Evolutionary conservation across 1,140 invertebrate species (phyloP), one percentile per base, ranked within the genome.

Genomic region (Hydropsyche tenuis): DNA sequence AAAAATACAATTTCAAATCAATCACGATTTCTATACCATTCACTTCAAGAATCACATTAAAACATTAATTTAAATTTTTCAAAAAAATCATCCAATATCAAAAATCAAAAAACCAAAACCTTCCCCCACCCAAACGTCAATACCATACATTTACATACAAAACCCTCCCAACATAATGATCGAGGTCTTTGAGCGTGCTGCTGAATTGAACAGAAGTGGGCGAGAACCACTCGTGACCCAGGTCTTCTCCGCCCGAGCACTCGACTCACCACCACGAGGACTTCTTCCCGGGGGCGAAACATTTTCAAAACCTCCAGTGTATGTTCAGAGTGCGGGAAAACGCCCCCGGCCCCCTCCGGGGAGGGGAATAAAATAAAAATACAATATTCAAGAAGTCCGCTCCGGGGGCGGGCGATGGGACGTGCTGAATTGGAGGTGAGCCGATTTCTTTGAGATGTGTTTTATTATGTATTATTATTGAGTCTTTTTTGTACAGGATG

Each of bases 341-440:
- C 3, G 30, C 30, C 30, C 30, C 30, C 30, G 14, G 16, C 46
- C 3, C 30, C 30, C 30, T 51, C 46, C 14, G 12, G 63, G 42
- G 30, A 6, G 43, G 37, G 30, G 37, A 65, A 65, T 65, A 43
- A 65, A 65, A 65, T 65, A 65, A 65, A 65, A 65, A 65, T 65
- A 65, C 63, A 65, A 65, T 65, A 65, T 65, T 65, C 63, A 65
- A 65, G 63, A 60, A 60, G 22, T 27, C 30, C 30, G 63, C 30
- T 16, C 43, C 30, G 20, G 42, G 43, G 43, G 14, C 63, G 3
- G 30, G 63, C 18, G 18, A 42, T 4, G 30, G 30, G 30, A 45
- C 37, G 63, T 43, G 42, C 63, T 18, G 63, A 65, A 65, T 65
- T 42, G 16, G 14, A 65, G 4, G 63, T 43, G 14, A 45, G 30